A percentile compares a stretch with the other conserved stretches of the same genome.
These are phyloP conservation scores for Agrotis puta DNA, from an alignment of 2,888 invertebrate genomes.

Conservation along the genomic window DNA sequence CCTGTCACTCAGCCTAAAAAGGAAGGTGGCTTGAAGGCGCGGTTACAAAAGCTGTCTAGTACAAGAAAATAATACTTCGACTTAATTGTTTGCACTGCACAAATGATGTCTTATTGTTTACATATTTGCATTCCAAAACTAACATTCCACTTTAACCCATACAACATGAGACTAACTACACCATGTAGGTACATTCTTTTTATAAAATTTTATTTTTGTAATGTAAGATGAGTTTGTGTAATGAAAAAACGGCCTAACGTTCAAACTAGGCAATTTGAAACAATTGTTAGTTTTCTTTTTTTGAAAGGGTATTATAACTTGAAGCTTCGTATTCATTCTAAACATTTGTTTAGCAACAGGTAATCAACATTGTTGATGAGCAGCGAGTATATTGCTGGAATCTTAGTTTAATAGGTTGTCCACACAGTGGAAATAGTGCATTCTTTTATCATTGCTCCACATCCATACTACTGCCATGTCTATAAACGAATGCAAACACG, in stretches of 20 bases:
- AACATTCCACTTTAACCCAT: conserved; percentile 50
- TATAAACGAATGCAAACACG: too few species aligned
- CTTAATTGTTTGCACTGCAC: conserved; percentile 52
- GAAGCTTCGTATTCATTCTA: too few species aligned
- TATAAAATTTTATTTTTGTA: conserved; percentile 31
- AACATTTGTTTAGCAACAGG: too few species aligned
- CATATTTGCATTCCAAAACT: conserved; percentile 53
- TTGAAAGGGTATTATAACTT: neutral
- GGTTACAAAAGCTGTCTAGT: conserved; percentile 91
- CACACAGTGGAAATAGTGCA: too few species aligned
- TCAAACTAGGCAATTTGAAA: conserved; percentile 1
- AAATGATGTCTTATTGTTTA: conserved; percentile 45
- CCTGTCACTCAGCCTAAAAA: conserved; percentile 91
- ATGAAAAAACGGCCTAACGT: conserved; percentile 55
- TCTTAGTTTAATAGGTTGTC: too few species aligned
- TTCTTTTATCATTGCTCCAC: too few species aligned
- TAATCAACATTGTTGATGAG: too few species aligned
- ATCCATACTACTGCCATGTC: too few species aligned
- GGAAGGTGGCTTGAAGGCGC: conserved; percentile 93
- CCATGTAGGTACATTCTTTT: conserved; percentile 38
- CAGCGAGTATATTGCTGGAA: too few species aligned
- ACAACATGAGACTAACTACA: conserved; percentile 30
- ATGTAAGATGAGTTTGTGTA: conserved; percentile 38
- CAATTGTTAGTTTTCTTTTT: conserved; percentile 4
- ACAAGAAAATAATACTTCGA: conserved; percentile 75